A percentile compares a stretch with the other conserved stretches of the same genome.
These are phyloP conservation scores for Carassius carassius DNA, from an alignment of 2,113 vertebrate genomes.

Conservation along the genomic window DNA sequence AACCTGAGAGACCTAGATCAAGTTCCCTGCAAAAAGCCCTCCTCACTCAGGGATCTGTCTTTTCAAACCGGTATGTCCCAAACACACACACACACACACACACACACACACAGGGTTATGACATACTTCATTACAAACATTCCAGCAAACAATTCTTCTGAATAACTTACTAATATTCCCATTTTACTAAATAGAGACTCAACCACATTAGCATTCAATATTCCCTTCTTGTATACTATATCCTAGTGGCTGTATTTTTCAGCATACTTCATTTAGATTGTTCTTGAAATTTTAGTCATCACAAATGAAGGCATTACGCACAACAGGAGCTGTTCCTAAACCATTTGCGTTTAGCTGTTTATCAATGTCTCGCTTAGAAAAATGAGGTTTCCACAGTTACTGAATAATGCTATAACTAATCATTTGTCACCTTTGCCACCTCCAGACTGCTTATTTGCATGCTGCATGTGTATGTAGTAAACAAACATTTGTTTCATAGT, in stretches of 20 bases:
- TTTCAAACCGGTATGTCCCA: slow-evolving; percentile 90
- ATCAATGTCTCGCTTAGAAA: not conserved
- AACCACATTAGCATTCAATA: not conserved
- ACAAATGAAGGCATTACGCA: not conserved
- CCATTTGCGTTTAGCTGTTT: not conserved
- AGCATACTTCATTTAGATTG: not conserved
- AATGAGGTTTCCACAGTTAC: not conserved
- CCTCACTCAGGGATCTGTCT: slow-evolving; percentile 87
- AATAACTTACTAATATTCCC: not conserved
- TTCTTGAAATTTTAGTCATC: not conserved
- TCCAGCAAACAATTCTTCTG: not conserved
- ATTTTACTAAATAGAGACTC: not conserved
- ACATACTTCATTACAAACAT: not conserved
- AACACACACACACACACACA: slow-evolving; percentile 1
- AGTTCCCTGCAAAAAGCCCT: slow-evolving; percentile 88
- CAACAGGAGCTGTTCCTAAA: not conserved
- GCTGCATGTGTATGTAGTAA: not conserved
- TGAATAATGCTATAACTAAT: not conserved
- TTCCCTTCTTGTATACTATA: not conserved
- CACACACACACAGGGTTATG: not conserved
- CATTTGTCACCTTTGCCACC: slow-evolving; percentile 5
- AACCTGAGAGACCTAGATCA: slow-evolving; percentile 96
- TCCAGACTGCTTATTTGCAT: not conserved
- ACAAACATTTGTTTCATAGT: not conserved
- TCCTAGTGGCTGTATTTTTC: not conserved